These are phyloP conservation scores for Heterodera schachtii DNA, from an alignment of 1,140 invertebrate species.

Conservation along the genomic window DNA sequence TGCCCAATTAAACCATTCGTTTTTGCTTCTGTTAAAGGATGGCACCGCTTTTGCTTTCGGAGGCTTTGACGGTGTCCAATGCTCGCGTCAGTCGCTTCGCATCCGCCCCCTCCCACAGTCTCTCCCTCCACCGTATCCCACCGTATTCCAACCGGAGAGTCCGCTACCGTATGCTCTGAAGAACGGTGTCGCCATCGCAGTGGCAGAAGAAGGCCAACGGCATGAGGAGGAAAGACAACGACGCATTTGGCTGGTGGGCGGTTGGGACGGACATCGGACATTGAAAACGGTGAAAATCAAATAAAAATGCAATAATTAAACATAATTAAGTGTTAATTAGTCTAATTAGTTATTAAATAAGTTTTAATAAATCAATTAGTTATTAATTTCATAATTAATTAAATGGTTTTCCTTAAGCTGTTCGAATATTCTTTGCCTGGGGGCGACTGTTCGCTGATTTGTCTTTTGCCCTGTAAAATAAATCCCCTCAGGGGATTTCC, in stretches of 20 bases:
- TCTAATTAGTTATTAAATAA: too few relatives aligned
- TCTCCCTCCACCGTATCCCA: not conserved
- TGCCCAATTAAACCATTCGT: too few relatives aligned
- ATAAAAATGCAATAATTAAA: too few relatives aligned
- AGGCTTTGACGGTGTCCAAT: slow-evolving; percentile 7
- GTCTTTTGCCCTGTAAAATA: not conserved
- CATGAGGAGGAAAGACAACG: not conserved
- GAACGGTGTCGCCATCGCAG: not conserved
- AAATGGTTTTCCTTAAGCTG: not conserved
- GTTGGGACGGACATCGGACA: slow-evolving; percentile 8
- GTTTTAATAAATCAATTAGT: too few relatives aligned
- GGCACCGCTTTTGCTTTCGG: slow-evolving; percentile 4
- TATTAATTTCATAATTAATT: too few relatives aligned
- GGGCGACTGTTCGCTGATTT: not conserved
- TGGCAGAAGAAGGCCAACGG: not conserved
- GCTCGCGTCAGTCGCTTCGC: not conserved
- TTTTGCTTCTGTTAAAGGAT: not conserved
- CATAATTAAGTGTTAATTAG: too few relatives aligned
- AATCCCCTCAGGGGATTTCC: not conserved
- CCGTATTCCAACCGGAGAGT: not conserved
- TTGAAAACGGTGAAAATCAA: not conserved
- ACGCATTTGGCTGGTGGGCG: not conserved
- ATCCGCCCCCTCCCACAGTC: not conserved
- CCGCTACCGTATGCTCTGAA: not conserved
- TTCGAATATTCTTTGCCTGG: not conserved